Evolutionary conservation across 2,888 invertebrate species (phyloP).

Genomic region (Dynastes tityus): DNA sequence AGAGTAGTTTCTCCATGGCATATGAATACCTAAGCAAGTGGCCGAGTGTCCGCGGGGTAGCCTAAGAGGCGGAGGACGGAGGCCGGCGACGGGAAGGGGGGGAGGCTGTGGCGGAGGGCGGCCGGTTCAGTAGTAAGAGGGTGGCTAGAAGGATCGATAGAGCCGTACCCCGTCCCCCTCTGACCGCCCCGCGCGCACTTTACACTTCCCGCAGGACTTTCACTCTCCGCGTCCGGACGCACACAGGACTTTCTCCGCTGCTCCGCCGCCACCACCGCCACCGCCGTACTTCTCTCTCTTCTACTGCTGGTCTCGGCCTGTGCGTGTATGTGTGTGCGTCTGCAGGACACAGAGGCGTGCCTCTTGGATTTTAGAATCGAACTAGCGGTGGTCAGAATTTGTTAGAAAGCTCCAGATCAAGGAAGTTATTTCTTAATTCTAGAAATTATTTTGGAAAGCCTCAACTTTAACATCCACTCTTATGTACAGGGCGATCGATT

Average conservation of each 20-base stretch:
- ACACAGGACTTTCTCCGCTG: conserved; percentile 61
- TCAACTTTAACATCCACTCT: too few species aligned
- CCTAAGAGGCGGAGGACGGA: conserved; percentile 59
- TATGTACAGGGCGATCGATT: too few species aligned
- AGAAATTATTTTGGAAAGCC: too few species aligned
- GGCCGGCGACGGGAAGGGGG: conserved; percentile 57
- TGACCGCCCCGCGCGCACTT: conserved; percentile 64
- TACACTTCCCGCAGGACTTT: conserved; percentile 72
- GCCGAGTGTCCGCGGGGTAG: conserved; percentile 65
- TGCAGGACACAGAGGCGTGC: conserved; percentile 19
- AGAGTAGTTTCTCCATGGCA: conserved; percentile 56
- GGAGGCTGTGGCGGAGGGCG: conserved; percentile 60
- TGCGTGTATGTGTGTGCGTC: conserved; percentile 1
- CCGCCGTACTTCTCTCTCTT: conserved; percentile 21
- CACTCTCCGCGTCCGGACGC: conserved; percentile 68
- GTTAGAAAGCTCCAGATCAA: too few species aligned
- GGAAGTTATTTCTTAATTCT: too few species aligned
- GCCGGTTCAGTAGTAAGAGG: conserved; percentile 57
- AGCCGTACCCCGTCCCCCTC: conserved; percentile 61
- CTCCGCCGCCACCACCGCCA: conserved; percentile 53
- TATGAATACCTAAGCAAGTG: conserved; percentile 70
- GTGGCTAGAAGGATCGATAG: conserved; percentile 67
- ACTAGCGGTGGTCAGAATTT: background rate
- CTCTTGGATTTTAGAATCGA: conserved; percentile 6
- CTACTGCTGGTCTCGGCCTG: background rate